Base-by-base conservation (phyloP, 2,888 invertebrate species). In the Heliothis peltigera region DNA sequence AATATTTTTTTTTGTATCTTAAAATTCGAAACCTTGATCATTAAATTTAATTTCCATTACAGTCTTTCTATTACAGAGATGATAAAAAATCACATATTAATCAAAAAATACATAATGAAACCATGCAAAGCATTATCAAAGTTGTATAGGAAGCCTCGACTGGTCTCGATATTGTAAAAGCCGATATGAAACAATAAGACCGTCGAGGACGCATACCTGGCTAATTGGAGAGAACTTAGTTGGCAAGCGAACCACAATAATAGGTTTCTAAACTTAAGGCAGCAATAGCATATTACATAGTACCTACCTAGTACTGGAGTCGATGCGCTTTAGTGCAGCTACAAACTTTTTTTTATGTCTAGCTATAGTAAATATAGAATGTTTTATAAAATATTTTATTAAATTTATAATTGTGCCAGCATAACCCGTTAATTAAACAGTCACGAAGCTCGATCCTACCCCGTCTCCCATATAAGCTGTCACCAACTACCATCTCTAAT, bases 401-500 rank as follows among this genome's bases (percentile, higher is more conserved):
- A 28, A 28, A 8, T n/a, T n/a, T n/a, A 28, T 8, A 8, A 25
- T 12, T 19, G 5, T 2, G 12, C 6, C n/a, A 15, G 12, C 15
- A 8, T 4, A 22, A 25, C 6, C 3, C n/a, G 17, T 7, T 43
- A 57, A 68, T 49, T 19, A 55, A 42, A 12, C 64, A 67, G 59
- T 71, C 64, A 81, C 77, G 79, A 70, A 77, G 52, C 39, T 64
- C 55, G 52, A 53, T 70, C 79, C 77, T 71, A 73, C 66, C 78
- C 52, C 12, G 5, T 12, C 12, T 10, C 39, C n/a, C 39, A 39
- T 4, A 39, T 72, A 71, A 64, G 70, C 67, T 75, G 75, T 80
- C 78, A 79, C 72, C 64, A 59, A 62, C 73, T 77, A 81, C 79
- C 84, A 81, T 86, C 81, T 84, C 86, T 88, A 89, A 89, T 89